These are phyloP conservation scores for Pemphigus obesinymphae DNA, from an alignment of 1,140 invertebrate genomes.

Conservation along the genomic window DNA sequence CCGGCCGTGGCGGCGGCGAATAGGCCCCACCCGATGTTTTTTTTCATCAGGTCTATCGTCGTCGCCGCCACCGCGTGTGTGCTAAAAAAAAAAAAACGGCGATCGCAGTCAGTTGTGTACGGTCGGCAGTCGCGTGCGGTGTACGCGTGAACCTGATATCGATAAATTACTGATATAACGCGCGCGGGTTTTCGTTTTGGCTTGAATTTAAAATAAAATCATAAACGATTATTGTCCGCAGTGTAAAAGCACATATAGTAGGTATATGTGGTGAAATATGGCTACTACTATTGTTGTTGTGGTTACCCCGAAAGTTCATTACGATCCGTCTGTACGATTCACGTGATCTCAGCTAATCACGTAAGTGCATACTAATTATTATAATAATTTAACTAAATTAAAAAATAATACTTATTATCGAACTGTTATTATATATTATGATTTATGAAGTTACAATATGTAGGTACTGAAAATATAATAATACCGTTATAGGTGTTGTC, in stretches of 20 bases:
- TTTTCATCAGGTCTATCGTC: not conserved
- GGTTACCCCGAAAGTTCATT: not conserved
- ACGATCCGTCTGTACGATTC: not conserved
- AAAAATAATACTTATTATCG: not conserved
- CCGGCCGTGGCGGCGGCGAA: not conserved
- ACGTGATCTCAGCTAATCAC: not conserved
- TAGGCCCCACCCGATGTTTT: not conserved
- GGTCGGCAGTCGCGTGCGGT: slow-evolving; percentile 12
- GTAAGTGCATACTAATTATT: not conserved
- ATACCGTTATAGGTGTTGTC: not conserved
- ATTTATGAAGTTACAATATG: no score
- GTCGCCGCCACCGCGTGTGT: not conserved
- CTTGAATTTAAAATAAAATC: no score
- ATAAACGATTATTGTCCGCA: no score
- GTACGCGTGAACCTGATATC: not conserved
- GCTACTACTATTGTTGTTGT: not conserved
- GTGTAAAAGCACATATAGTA: no score
- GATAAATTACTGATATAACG: not conserved
- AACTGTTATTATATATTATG: no score
- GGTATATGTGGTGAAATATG: no score
- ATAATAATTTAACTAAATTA: not conserved
- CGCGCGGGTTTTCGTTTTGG: no score
- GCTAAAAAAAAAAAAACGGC: not conserved
- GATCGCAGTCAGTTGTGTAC: not conserved
- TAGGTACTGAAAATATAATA: not conserved